Base-by-base conservation (phyloP, 2,797 vertebrate species). In the Peromyscus attwateri region DNA sequence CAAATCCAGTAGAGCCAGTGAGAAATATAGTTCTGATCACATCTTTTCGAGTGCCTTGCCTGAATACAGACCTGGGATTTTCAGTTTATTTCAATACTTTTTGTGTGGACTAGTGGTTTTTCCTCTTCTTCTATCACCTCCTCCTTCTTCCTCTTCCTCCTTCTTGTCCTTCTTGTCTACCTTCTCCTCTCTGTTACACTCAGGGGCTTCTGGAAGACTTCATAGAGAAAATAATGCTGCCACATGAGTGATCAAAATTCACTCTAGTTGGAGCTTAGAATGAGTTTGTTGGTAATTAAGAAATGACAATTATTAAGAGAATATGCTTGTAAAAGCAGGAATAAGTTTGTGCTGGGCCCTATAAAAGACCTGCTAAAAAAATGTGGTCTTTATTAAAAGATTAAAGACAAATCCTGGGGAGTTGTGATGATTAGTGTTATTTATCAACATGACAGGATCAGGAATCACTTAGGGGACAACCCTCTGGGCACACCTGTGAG, bases 341-440 rank as follows among this genome's bases (percentile, higher is more conserved):
- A 70, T 8, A 43, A n/a, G 49, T 43, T 62, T 13, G n/a, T 62
- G 16, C 29, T 70, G 57, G 27, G 57, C 17, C 31, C 68, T 85
- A 6, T 68, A 71, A 88, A 68, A 87, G 37, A 43, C 23, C 68
- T 37, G 52, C 40, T 43, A 21, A 71, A 57, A 80, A n/a, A 62
- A 6, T 40, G 79, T 81, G 37, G 7, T n/a, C 55, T 88, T 92
- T 60, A n/a, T 82, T 88, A 34, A 31, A 94, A 93, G 82, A 60
- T 16, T 62, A 40, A 92, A 81, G 71, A 60, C 23, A 29, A 87
- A 27, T 25, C 10, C 8, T 87, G 49, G 21, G 23, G 34, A 1
- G 0, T 55, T 87, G 6, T 40, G 23, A 17, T 17, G 16, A 55
- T 71, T 87, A 87, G 25, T 71, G 52, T 52, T 71, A 87, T 27